These are phyloP conservation scores for Aphidius colemani DNA, from an alignment of 2,888 invertebrate genomes.

Conservation along the genomic window DNA sequence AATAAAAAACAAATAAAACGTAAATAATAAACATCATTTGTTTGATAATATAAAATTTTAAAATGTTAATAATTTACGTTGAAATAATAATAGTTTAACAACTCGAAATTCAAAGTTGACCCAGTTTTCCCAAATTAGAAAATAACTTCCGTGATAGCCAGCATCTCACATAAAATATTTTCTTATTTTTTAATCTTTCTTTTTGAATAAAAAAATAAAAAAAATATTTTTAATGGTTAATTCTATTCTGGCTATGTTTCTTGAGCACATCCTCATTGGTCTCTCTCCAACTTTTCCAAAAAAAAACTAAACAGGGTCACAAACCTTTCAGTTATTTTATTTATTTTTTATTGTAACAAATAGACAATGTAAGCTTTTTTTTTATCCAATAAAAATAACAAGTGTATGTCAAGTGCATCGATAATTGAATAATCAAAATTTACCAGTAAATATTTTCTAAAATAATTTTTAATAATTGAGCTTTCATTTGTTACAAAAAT, in stretches of 20 bases:
- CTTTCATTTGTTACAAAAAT: too few relatives aligned
- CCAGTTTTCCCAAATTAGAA: slow-evolving; percentile 47
- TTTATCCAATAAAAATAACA: slow-evolving; percentile 1
- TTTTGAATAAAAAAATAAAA: too few relatives aligned
- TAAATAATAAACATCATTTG: slow-evolving; percentile 1
- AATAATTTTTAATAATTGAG: too few relatives aligned
- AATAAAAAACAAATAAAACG: slow-evolving; percentile 31
- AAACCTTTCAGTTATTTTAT: not conserved
- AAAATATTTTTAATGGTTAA: too few relatives aligned
- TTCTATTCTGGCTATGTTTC: too few relatives aligned
- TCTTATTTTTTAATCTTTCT: too few relatives aligned
- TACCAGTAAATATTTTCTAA: too few relatives aligned
- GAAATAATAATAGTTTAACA: too few relatives aligned
- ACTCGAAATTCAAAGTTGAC: slow-evolving; percentile 32
- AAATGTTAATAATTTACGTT: not conserved
- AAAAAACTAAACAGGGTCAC: slow-evolving; percentile 7
- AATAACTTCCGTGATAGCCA: slow-evolving; percentile 31
- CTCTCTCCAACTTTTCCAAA: too few relatives aligned
- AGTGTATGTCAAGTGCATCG: slow-evolving; percentile 4
- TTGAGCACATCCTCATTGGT: too few relatives aligned
- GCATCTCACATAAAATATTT: too few relatives aligned
- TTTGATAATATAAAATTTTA: slow-evolving; percentile 21
- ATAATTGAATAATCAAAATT: not conserved
- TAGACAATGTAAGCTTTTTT: not conserved
- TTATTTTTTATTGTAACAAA: too few relatives aligned